Conservation (phyloP, 2,113 vertebrate genomes). For the Todiramphus saurophagus region DNA sequence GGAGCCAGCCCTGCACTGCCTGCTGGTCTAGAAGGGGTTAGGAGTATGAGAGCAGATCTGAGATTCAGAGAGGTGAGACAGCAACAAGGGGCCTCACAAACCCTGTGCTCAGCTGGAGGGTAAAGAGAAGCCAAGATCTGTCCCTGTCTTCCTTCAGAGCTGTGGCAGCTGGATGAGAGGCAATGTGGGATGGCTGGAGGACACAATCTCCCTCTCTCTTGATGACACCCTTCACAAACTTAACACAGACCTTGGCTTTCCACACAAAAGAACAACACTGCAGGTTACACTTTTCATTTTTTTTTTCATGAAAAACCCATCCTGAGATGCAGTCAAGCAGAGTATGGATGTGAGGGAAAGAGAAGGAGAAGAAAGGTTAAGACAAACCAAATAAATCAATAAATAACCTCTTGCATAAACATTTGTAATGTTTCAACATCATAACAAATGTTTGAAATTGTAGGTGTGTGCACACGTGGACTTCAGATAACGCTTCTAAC, state of each 20-base stretch:
- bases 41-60: neutral
- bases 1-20: accelerated
- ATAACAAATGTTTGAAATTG: neutral
- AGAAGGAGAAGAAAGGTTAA: neutral
- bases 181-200: no score
- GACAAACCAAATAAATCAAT: neutral
- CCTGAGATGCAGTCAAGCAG: neutral
- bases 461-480: neutral
- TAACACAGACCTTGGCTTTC: neutral
- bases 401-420: accelerated
- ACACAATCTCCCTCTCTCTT: neutral
- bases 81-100: neutral
- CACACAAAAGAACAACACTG: neutral
- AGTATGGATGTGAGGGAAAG: neutral
- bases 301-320: neutral
- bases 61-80: neutral
- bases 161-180: neutral
- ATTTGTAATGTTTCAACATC: neutral
- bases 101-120: neutral
- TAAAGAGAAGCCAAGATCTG: neutral
- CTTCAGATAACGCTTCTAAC: neutral
- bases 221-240: neutral
- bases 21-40: neutral
- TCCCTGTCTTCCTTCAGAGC: neutral
- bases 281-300: neutral